Evolutionary conservation across 1,140 invertebrate species (phyloP).

Genomic region (Metaphire vulgaris): DNA sequence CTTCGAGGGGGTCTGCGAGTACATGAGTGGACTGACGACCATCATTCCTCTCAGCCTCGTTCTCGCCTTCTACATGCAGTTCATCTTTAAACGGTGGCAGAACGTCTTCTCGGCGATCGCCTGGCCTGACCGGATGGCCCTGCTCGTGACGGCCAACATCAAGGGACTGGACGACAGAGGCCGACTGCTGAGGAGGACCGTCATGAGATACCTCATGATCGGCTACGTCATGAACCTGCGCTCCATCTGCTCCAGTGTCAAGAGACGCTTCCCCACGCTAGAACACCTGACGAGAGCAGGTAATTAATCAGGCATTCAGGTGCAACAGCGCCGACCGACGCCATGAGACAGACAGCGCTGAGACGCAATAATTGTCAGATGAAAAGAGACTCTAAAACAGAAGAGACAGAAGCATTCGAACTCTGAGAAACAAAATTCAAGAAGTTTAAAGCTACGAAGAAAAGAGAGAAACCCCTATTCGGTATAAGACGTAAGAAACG

Average conservation of each 20-base stretch:
- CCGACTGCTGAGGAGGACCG: conserved; percentile 74
- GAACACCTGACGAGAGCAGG: not conserved
- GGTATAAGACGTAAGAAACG: no score
- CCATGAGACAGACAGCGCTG: no score
- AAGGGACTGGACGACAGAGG: conserved; percentile 74
- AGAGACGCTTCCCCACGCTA: not conserved
- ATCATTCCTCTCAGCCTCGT: conserved; percentile 62
- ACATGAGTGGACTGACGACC: conserved; percentile 35
- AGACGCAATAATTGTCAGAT: no score
- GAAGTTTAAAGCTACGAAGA: no score
- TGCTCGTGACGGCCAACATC: not conserved
- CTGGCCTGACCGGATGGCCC: conserved; percentile 15
- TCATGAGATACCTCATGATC: conserved; percentile 78
- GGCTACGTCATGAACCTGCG: conserved; percentile 63
- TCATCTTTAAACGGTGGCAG: conserved; percentile 73
- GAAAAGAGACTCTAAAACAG: no score
- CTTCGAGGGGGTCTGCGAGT: conserved; percentile 26
- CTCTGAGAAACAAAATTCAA: no score
- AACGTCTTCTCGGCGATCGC: not conserved
- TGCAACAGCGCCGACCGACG: no score
- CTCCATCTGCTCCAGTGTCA: conserved; percentile 49
- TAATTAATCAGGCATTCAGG: no score
- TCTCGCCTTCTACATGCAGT: conserved; percentile 81
- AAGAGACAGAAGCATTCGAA: no score
- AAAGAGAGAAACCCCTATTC: no score